phyloP scores from a whole-genome alignment of 1,140 invertebrate genomes.

The Gryllus bimaculatus region DNA sequence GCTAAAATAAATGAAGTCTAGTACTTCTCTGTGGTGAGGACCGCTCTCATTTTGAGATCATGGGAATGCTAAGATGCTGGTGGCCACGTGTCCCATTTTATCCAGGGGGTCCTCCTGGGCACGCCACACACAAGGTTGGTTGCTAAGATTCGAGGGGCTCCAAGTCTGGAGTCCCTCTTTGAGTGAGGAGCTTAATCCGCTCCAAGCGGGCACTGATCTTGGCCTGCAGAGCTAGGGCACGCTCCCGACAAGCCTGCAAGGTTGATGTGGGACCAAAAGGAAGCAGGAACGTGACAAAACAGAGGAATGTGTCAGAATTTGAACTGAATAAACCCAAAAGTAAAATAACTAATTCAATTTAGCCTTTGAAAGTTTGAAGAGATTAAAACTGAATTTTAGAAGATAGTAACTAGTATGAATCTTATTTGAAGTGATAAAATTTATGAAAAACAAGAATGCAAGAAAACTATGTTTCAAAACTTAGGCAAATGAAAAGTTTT shows the following conservation, averaged over 20 bases:
- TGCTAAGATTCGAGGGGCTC: constrained; percentile 43
- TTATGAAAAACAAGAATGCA: not conserved
- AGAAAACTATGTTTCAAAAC: not conserved
- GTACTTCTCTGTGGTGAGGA: not conserved
- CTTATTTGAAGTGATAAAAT: not conserved
- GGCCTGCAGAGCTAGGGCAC: constrained; percentile 73
- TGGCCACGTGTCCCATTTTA: constrained; percentile 23
- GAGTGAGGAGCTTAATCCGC: constrained; percentile 74
- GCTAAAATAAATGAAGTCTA: not conserved
- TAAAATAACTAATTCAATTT: too few species aligned
- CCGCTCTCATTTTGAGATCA: not conserved
- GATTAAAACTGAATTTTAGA: not conserved
- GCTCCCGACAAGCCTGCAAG: constrained; percentile 68
- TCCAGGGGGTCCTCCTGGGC: constrained; percentile 14
- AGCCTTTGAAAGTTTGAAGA: too few species aligned
- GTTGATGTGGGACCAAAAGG: constrained; percentile 21
- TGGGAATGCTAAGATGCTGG: constrained; percentile 14
- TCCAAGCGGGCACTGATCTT: constrained; percentile 79
- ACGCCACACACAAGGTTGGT: constrained; percentile 7
- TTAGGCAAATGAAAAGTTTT: not conserved
- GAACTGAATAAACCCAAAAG: constrained; percentile 17
- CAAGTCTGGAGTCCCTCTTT: constrained; percentile 71
- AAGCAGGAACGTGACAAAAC: constrained; percentile 48
- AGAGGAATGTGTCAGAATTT: constrained; percentile 31
- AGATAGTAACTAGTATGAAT: constrained; percentile 6